A percentile compares a stretch with the other conserved stretches of the same genome.
These are phyloP conservation scores for Otolemur crassicaudatus DNA, from an alignment of 2,797 vertebrate species.

Conservation along the genomic window DNA sequence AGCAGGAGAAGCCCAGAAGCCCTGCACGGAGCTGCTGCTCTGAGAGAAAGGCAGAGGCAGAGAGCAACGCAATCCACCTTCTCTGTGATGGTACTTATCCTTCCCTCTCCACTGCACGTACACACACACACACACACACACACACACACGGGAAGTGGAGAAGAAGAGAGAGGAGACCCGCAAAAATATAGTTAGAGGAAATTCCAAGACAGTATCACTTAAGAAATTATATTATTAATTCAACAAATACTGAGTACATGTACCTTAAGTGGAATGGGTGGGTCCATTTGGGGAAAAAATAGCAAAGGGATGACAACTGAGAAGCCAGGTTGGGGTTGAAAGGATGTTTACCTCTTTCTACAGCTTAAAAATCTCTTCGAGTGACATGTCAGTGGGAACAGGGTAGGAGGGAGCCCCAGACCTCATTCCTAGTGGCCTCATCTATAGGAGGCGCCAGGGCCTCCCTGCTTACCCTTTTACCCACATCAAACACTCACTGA, in stretches of 20 bases:
- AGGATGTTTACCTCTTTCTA: neutral
- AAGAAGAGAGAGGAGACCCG: neutral
- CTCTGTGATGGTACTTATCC: neutral
- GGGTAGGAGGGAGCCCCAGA: neutral
- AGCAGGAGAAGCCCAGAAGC: conserved; percentile 52
- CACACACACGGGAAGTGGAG: neutral
- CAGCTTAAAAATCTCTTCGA: conserved; percentile 35
- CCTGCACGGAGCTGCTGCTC: neutral
- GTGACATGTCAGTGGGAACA: neutral
- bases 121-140: neutral
- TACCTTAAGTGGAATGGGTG: neutral
- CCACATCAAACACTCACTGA: neutral
- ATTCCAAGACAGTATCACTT: conserved; percentile 26
- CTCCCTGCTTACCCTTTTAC: neutral
- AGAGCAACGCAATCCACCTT: neutral
- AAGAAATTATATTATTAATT: conserved; percentile 32
- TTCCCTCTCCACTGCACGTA: neutral
- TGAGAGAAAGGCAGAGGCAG: neutral
- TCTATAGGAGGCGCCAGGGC: neutral
- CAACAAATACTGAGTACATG: neutral
- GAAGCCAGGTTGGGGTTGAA: neutral
- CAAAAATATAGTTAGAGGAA: neutral
- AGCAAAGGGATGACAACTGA: neutral
- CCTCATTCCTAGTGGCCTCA: neutral
- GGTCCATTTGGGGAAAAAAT: neutral